phyloP scores from a whole-genome alignment of 1,140 invertebrate species.

The Drosophila nannoptera region DNA sequence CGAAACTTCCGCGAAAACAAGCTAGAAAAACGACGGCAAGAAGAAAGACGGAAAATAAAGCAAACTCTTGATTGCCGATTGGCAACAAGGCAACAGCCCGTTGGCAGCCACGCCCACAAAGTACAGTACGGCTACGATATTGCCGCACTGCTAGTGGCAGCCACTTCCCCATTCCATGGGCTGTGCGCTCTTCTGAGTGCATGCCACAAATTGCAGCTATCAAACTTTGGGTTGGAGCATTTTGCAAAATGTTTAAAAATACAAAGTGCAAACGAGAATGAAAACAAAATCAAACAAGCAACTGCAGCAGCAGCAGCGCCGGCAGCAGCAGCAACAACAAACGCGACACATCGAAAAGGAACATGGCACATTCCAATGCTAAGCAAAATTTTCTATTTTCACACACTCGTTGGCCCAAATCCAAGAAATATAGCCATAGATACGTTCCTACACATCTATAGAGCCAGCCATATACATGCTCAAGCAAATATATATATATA shows the following conservation, averaged over 20 bases:
- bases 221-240: constrained; percentile 44
- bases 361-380: constrained; percentile 67
- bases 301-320: constrained; percentile 30
- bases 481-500: no score
- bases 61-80: constrained; percentile 30
- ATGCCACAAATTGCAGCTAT: constrained; percentile 59
- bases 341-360: constrained; percentile 26
- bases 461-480: no score
- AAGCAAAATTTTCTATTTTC: constrained; percentile 68
- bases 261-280: constrained; percentile 52
- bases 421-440: constrained; percentile 67
- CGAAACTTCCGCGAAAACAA: constrained; percentile 30
- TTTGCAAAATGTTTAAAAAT: constrained; percentile 70
- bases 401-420: constrained; percentile 73
- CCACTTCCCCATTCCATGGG: constrained; percentile 34
- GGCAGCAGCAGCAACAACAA: constrained; percentile 32
- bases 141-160: no score
- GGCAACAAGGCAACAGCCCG: constrained; percentile 26
- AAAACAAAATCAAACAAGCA: constrained; percentile 46
- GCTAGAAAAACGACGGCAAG: not conserved
- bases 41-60: not conserved
- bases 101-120: constrained; percentile 23
- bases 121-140: no score
- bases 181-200: constrained; percentile 29
- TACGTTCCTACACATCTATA: constrained; percentile 37